phyloP scores from a whole-genome alignment of 2,888 invertebrate genomes.

The Vandiemenella viatica region DNA sequence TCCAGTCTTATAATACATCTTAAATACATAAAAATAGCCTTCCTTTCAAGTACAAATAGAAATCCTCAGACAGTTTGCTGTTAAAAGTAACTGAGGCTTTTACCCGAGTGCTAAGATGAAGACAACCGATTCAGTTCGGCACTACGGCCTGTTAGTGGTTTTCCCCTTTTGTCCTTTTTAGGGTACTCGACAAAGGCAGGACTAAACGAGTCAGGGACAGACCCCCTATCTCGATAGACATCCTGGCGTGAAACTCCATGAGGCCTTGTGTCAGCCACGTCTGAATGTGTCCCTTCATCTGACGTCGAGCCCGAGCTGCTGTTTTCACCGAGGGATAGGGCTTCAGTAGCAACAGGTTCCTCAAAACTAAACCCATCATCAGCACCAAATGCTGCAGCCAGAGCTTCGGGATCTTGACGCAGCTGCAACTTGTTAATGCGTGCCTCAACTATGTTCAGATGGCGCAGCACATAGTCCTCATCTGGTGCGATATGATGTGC shows the following conservation, averaged over 20 bases:
- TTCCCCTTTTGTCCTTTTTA: neutral
- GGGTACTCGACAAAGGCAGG: neutral
- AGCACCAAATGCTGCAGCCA: neutral
- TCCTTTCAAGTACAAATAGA: no score
- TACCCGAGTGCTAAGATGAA: slow-evolving; percentile 13
- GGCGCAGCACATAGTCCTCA: slow-evolving; percentile 82
- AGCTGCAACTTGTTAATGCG: slow-evolving; percentile 30
- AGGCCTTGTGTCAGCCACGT: neutral
- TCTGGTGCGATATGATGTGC: slow-evolving; percentile 71
- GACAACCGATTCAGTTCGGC: slow-evolving; percentile 8
- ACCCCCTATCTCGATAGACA: neutral
- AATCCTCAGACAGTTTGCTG: no score
- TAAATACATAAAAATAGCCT: neutral
- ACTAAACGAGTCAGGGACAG: neutral
- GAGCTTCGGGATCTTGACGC: neutral
- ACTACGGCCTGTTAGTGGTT: slow-evolving; percentile 2
- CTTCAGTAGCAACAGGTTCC: no score
- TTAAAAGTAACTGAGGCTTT: neutral
- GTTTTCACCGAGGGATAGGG: no score
- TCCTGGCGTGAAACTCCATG: neutral
- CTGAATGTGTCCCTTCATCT: neutral
- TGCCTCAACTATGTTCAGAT: slow-evolving; percentile 74
- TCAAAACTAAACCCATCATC: slow-evolving; percentile 1
- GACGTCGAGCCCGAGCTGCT: neutral
- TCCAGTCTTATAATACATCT: slow-evolving; percentile 1